Conservation (phyloP, 1,140 invertebrate genomes). For the Bombus superbus region DNA sequence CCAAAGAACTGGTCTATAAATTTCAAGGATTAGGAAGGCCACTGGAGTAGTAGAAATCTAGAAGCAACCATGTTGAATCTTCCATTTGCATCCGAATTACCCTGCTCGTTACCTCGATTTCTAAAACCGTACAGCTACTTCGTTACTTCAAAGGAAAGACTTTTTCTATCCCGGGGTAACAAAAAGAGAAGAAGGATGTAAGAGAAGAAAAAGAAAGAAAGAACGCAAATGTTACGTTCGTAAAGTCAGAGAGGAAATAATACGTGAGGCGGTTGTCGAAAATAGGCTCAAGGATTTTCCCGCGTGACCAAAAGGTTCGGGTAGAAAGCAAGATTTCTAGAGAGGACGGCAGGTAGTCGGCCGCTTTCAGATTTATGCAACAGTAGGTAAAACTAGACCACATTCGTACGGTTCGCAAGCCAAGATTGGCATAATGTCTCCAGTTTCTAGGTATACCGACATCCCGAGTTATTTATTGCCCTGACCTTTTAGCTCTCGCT, state of each 20-base stretch:
- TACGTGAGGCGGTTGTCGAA: conserved; percentile 49
- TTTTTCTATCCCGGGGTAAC: not conserved
- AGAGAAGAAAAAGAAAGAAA: not conserved
- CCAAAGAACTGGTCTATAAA: not conserved
- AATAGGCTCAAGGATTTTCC: conserved; percentile 57
- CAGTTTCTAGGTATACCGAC: conserved; percentile 73
- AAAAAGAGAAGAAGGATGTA: not conserved
- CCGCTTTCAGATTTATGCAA: conserved; percentile 76
- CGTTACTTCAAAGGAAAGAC: not conserved
- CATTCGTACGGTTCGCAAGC: conserved; percentile 71
- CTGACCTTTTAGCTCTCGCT: conserved; percentile 77
- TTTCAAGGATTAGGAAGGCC: not conserved
- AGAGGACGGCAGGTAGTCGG: conserved; percentile 65
- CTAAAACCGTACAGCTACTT: not conserved
- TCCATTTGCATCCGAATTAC: conserved; percentile 5
- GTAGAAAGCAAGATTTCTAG: conserved; percentile 68
- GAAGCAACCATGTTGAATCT: not conserved
- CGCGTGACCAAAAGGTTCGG: conserved; percentile 39
- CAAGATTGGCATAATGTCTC: conserved; percentile 75
- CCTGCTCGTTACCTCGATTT: not conserved
- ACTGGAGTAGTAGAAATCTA: not conserved
- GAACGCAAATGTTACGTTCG: not conserved
- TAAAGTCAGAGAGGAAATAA: conserved; percentile 7
- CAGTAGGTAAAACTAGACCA: conserved; percentile 76
- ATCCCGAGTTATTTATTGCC: conserved; percentile 80